phyloP scores from a whole-genome alignment of 2,797 vertebrate species.

The Chelonia mydas region DNA sequence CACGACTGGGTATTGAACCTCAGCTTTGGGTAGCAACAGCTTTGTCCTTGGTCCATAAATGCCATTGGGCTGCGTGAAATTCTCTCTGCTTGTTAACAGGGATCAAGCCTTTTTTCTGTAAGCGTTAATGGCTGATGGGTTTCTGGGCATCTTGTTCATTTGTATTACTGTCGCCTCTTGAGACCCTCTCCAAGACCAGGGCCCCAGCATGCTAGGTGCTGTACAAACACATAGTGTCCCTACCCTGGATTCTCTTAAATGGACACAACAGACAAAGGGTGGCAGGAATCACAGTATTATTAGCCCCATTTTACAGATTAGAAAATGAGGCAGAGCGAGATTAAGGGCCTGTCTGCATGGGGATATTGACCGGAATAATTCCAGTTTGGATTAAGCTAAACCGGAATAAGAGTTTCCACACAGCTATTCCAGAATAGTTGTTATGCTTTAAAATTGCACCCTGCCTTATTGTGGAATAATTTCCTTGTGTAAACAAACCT shows the following conservation, averaged over 20 bases:
- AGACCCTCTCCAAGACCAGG: neutral
- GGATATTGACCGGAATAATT: neutral
- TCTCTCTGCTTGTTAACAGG: neutral
- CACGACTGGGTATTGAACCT: conserved; percentile 25
- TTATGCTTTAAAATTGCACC: neutral
- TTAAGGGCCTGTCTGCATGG: neutral
- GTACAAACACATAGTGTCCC: neutral
- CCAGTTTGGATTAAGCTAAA: neutral
- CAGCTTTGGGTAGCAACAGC: neutral
- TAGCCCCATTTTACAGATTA: neutral
- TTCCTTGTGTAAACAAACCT: neutral
- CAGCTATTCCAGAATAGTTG: neutral
- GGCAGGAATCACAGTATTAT: neutral
- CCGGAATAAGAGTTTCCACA: neutral
- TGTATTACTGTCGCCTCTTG: neutral
- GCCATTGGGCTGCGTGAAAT: neutral
- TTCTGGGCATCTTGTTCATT: neutral
- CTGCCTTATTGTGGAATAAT: neutral
- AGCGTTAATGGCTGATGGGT: neutral
- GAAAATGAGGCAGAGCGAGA: neutral
- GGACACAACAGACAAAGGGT: neutral
- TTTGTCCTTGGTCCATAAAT: conserved; percentile 13
- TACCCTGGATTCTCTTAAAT: neutral
- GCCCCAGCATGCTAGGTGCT: fast-evolving
- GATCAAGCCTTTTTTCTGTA: neutral